These are phyloP conservation scores for Trematomus bernacchii DNA, from an alignment of 2,797 vertebrate species.

Conservation along the genomic window DNA sequence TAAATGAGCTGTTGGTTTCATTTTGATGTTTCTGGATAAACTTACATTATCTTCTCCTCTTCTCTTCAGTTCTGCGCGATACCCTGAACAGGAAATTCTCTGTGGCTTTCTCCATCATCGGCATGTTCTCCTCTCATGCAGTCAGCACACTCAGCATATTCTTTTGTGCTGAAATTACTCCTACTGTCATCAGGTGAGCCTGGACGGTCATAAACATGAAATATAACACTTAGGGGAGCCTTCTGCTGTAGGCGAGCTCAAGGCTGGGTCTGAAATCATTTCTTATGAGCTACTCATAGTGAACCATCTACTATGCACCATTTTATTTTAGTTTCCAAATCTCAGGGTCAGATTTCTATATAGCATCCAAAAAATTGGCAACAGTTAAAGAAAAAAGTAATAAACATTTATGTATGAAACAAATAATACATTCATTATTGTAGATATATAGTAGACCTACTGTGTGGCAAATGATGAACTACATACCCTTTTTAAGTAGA, in stretches of 20 bases:
- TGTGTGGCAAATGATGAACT: background rate
- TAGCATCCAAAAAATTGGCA: background rate
- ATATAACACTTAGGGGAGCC: background rate
- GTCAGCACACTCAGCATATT: constrained; percentile 97
- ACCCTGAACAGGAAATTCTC: constrained; percentile 96
- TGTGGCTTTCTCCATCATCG: constrained; percentile 95
- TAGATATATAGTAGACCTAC: too few relatives aligned
- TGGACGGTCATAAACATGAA: background rate
- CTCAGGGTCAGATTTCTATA: background rate
- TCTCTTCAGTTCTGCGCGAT: constrained; percentile 88
- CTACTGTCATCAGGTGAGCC: constrained; percentile 95
- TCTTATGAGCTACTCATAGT: background rate
- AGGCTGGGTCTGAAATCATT: background rate
- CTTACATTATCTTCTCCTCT: constrained; percentile 18
- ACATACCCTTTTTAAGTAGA: background rate
- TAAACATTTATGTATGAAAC: background rate
- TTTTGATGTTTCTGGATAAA: constrained; percentile 6
- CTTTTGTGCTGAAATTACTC: constrained; percentile 98
- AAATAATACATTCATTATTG: too few relatives aligned
- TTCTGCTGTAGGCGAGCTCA: background rate
- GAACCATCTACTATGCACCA: background rate
- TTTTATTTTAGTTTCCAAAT: background rate
- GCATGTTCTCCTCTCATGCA: constrained; percentile 98
- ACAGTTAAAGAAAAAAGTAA: background rate
- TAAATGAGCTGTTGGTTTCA: background rate